Conservation (phyloP, 2,113 vertebrate species). For the Anseranas semipalmata region DNA sequence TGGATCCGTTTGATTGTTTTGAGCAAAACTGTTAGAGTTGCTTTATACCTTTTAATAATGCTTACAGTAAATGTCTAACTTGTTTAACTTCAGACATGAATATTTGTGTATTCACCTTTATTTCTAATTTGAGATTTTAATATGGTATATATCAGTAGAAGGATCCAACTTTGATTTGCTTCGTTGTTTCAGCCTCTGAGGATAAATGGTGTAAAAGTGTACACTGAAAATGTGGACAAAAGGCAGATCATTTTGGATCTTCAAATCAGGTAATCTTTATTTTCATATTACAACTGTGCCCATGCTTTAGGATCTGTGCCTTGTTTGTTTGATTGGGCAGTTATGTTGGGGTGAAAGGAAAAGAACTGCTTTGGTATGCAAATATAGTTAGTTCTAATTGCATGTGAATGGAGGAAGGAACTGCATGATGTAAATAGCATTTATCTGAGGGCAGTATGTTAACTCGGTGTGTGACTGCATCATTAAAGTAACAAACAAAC, state of each 20-base stretch:
- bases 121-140: neutral
- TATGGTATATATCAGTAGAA: neutral
- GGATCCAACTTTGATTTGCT: neutral
- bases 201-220: constrained; percentile 96
- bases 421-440: neutral
- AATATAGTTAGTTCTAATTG: neutral
- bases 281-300: fast-evolving
- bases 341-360: neutral
- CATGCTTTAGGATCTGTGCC: neutral
- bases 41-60: neutral
- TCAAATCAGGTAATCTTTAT: constrained; percentile 89
- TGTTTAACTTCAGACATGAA: neutral
- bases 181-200: constrained; percentile 86
- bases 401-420: neutral
- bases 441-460: neutral
- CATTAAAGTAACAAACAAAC: neutral
- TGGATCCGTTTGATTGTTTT: neutral
- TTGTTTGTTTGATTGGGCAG: neutral
- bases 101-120: neutral
- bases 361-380: neutral
- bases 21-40: neutral
- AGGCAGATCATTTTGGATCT: constrained; percentile 97
- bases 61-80: neutral
- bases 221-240: constrained; percentile 98
- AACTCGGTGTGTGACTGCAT: neutral